These are phyloP conservation scores for Apoda limacodes DNA, from an alignment of 2,888 invertebrate genomes.

Conservation along the genomic window DNA sequence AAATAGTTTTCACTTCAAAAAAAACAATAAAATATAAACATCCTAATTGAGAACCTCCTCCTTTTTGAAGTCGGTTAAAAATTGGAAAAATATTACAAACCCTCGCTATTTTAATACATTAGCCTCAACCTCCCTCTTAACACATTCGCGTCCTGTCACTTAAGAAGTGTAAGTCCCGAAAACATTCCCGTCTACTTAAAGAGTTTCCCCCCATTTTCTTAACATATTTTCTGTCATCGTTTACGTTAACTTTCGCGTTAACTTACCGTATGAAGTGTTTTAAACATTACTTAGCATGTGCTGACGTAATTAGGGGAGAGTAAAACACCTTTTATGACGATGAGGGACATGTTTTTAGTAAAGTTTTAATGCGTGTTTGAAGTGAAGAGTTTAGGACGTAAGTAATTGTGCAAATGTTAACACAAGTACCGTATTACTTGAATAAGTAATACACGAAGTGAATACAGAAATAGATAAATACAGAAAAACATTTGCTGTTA, in stretches of 20 bases:
- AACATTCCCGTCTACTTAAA: constrained; percentile 25
- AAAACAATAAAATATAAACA: too few relatives aligned
- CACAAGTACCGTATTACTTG: too few relatives aligned
- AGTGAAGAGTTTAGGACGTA: too few relatives aligned
- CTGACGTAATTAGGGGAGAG: constrained; percentile 42
- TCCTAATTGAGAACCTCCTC: too few relatives aligned
- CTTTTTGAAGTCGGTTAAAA: too few relatives aligned
- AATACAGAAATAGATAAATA: too few relatives aligned
- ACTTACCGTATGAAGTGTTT: constrained; percentile 49
- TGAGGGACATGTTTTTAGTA: constrained; percentile 28
- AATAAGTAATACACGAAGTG: too few relatives aligned
- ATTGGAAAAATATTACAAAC: constrained; percentile 14
- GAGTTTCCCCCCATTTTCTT: constrained; percentile 31
- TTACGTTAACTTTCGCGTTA: constrained; percentile 37
- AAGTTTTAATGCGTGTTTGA: too few relatives aligned
- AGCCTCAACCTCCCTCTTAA: constrained; percentile 12
- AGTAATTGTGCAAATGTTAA: too few relatives aligned
- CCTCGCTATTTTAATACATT: constrained; percentile 32
- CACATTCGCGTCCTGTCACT: constrained; percentile 14
- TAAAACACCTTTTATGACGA: constrained; percentile 39
- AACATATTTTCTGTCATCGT: constrained; percentile 35
- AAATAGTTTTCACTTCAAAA: too few relatives aligned
- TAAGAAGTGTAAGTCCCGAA: constrained; percentile 18
- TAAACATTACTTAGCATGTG: constrained; percentile 41
- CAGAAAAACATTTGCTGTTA: too few relatives aligned